Conservation (phyloP, 2,888 invertebrate species). For the Macrophya alboannulata region DNA sequence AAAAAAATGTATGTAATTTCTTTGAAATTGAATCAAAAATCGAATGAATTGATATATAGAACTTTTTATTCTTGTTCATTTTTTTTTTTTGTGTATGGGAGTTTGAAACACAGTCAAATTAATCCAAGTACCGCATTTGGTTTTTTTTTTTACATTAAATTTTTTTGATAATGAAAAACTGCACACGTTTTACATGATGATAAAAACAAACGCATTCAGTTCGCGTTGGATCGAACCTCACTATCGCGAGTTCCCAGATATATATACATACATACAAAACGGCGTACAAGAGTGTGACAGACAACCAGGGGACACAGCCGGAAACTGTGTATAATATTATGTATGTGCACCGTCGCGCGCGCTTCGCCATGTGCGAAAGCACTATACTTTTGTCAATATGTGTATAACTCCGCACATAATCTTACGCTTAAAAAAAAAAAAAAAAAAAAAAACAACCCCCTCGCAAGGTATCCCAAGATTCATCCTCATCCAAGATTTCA, state of each 20-base stretch:
- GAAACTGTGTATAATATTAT: constrained; percentile 73
- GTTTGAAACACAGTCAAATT: background rate
- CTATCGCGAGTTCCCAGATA: constrained; percentile 60
- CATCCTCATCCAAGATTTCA: background rate
- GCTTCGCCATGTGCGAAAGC: constrained; percentile 60
- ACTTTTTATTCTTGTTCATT: background rate
- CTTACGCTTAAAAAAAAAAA: constrained; percentile 44
- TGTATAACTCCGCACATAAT: constrained; percentile 58
- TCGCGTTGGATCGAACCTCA: constrained; percentile 43
- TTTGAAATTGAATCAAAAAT: background rate
- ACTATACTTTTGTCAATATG: constrained; percentile 60
- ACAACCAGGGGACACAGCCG: constrained; percentile 75
- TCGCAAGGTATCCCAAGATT: background rate
- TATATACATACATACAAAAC: constrained; percentile 54
- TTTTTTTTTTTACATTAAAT: background rate
- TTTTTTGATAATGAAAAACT: background rate
- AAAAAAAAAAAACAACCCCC: background rate
- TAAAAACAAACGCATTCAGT: constrained; percentile 55
- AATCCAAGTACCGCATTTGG: background rate
- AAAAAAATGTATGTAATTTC: background rate
- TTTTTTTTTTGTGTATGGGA: background rate
- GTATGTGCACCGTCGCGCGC: constrained; percentile 61
- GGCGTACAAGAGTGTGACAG: constrained; percentile 68
- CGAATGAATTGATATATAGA: background rate
- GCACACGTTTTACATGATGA: background rate